Evolutionary conservation across 2,797 vertebrate species (phyloP), one percentile per base, ranked within the genome.

Genomic region (Thaleichthys pacificus): DNA sequence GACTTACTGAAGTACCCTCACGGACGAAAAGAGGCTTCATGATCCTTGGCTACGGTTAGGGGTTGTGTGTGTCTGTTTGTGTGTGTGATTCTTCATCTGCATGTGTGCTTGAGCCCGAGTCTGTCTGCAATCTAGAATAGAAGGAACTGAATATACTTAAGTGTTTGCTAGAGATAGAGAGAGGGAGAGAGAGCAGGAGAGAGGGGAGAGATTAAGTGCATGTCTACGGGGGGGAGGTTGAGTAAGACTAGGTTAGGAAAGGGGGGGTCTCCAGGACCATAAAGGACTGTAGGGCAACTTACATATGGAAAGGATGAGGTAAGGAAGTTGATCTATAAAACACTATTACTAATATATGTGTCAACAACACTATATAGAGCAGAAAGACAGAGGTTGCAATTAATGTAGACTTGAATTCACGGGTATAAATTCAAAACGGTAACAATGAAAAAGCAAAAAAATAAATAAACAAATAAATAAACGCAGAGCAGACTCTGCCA

Each of bases 21-120:
- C 71, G 66, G 56, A 82, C 89, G 88, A 89, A 91, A 85, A 71
- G 85, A 81, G 70, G 81, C 81, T 84, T 87, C 88, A 81, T 90
- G 82, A 75, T 72, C 77, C 74, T 76, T 68, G 21, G 73, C 80
- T 84, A 83, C 51, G 63, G 49, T 68, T 61, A 61, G 73, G 47
- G 74, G 74, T 78, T 26, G 19, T n/a, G 57, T 15, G 60, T 80
- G 80, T 80, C 80, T 66, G 47, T 73, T 72, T 79, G 71, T 84
- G 83, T 77, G 70, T 80, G 74, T 66, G 74, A 70, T 63, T 69
- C 67, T 56, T 7, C 24, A 22, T 54, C 1, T 57, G 19, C 51
- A 26, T 67, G 47, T 56, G 49, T 56, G 49, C 26, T 5, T 68
- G 15, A 26, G 49, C 73, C 75, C 75, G 11, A 17, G 21, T 65